Evolutionary conservation across 2,113 vertebrate genomes (phyloP).

Genomic region (Lophura nycthemera): DNA sequence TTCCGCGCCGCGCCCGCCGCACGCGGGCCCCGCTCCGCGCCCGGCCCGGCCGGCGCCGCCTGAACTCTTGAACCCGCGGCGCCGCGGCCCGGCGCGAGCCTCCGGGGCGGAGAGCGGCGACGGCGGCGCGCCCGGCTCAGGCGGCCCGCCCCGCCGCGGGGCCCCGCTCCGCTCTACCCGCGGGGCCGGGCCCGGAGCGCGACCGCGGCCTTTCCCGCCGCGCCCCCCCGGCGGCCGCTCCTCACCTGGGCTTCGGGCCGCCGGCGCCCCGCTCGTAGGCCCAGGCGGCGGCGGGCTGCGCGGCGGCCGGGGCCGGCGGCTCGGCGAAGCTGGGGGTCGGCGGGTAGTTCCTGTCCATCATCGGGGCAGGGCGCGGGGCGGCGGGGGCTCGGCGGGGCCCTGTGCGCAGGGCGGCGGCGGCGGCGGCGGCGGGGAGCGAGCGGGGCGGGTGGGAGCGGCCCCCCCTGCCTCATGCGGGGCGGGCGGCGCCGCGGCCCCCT

Average conservation of each 20-base stretch:
- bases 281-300: slow-evolving; percentile 83
- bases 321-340: slow-evolving; percentile 89
- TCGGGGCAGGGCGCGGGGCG: slow-evolving; percentile 72
- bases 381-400: slow-evolving; percentile 36
- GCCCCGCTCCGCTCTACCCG: no score
- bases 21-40: background rate
- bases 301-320: slow-evolving; percentile 82
- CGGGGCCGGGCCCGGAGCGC: background rate
- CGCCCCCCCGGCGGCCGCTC: slow-evolving; percentile 67
- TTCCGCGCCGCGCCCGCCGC: background rate
- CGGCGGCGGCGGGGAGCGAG: slow-evolving; percentile 16
- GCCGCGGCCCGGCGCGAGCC: no score
- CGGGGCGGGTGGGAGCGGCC: slow-evolving; percentile 48
- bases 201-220: slow-evolving; percentile 77
- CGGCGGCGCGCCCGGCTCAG: slow-evolving; percentile 7
- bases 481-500: no score
- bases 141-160: no score
- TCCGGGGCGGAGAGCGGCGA: slow-evolving; percentile 18
- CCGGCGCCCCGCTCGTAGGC: slow-evolving; percentile 85
- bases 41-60: background rate
- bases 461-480: slow-evolving; percentile 27
- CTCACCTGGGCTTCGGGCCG: slow-evolving; percentile 89
- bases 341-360: slow-evolving; percentile 95
- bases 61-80: slow-evolving; percentile 74
- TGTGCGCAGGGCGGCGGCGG: background rate